phyloP scores from a whole-genome alignment of 1,140 invertebrate genomes.

The Protaetia brevitarsis region DNA sequence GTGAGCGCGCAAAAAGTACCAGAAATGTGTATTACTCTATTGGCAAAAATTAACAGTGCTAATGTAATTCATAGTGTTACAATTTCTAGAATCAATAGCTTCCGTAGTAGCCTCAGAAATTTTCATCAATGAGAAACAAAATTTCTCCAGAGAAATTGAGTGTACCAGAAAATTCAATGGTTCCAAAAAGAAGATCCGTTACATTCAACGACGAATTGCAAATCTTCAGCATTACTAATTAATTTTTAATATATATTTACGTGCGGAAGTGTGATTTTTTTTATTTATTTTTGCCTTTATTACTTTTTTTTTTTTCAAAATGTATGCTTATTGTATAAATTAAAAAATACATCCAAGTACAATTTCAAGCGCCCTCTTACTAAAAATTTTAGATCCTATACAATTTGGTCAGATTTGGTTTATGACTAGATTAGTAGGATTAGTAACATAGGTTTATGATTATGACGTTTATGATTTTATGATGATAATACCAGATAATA shows the following conservation, averaged over 20 bases:
- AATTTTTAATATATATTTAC: too few species aligned
- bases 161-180: neutral
- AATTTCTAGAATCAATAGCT: slow-evolving; percentile 37
- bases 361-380: too few species aligned
- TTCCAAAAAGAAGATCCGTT: slow-evolving; percentile 3
- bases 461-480: too few species aligned
- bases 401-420: too few species aligned
- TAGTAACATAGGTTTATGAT: too few species aligned
- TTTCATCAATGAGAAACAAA: slow-evolving; percentile 32
- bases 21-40: slow-evolving; percentile 34
- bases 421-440: too few species aligned
- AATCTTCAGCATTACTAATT: neutral
- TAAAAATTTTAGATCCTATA: neutral
- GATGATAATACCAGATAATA: too few species aligned
- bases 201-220: slow-evolving; percentile 14
- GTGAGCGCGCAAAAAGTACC: slow-evolving; percentile 33
- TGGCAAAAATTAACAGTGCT: slow-evolving; percentile 29
- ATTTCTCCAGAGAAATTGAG: slow-evolving; percentile 21
- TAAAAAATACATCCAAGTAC: too few species aligned
- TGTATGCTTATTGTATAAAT: too few species aligned
- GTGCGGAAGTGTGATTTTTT: too few species aligned
- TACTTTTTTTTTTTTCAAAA: too few species aligned
- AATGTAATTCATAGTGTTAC: slow-evolving; percentile 33
- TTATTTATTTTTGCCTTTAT: too few species aligned
- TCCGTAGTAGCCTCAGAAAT: slow-evolving; percentile 36